These are phyloP conservation scores for Stegodyphus mimosarum DNA, from an alignment of 1,140 invertebrate species.

Conservation along the genomic window DNA sequence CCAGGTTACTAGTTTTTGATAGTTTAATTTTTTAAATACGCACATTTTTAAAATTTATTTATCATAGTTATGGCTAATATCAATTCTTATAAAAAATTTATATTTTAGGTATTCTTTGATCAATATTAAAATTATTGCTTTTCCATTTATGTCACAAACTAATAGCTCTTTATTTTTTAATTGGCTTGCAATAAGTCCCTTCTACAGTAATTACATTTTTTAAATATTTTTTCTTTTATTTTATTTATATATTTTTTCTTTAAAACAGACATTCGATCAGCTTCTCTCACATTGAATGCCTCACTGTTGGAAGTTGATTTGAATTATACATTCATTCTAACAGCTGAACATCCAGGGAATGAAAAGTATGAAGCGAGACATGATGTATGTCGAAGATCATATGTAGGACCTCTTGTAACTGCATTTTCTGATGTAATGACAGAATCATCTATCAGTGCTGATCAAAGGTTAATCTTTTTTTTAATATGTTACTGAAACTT, in stretches of 20 bases:
- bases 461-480: constrained; percentile 19
- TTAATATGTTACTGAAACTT: no score
- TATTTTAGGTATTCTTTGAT: no score
- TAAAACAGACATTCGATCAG: constrained; percentile 12
- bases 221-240: background rate
- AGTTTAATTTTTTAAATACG: no score
- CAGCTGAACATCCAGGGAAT: constrained; percentile 35
- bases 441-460: constrained; percentile 29
- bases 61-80: no score
- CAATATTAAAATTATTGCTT: no score
- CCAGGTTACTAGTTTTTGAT: no score
- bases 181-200: background rate
- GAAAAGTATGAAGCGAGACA: constrained; percentile 40
- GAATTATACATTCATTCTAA: constrained; percentile 45
- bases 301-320: constrained; percentile 34
- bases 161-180: no score
- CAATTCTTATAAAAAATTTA: no score
- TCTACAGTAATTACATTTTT: background rate
- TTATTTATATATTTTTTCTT: background rate
- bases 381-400: constrained; percentile 1
- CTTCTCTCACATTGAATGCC: constrained; percentile 34
- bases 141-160: no score
- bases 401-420: constrained; percentile 42
- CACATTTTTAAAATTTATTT: no score
- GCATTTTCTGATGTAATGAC: constrained; percentile 45